These are phyloP conservation scores for Lathronympha strigana DNA, from an alignment of 2,888 invertebrate species.

Conservation along the genomic window DNA sequence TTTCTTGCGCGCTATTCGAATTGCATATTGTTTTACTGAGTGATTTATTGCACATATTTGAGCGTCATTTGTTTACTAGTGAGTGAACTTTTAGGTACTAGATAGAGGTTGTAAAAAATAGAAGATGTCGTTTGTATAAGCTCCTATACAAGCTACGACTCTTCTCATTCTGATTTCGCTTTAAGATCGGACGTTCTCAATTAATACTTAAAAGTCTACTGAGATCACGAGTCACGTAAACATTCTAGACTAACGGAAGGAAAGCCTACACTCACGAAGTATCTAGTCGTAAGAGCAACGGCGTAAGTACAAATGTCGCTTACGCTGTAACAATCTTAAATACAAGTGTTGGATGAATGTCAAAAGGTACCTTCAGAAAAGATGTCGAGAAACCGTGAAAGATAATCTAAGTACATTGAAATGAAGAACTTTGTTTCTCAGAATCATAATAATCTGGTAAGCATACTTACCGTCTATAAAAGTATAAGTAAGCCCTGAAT, in stretches of 20 bases:
- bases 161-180: too few relatives aligned
- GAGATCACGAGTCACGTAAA: conserved; percentile 40
- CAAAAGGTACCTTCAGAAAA: background rate
- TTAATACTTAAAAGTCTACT: conserved; percentile 30
- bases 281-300: background rate
- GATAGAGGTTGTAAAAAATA: too few relatives aligned
- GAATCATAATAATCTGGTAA: too few relatives aligned
- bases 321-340: background rate
- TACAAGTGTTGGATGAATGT: background rate
- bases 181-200: conserved; percentile 17
- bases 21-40: conserved; percentile 1
- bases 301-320: conserved; percentile 1
- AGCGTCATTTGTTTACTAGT: background rate
- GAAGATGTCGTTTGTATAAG: too few relatives aligned
- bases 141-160: too few relatives aligned
- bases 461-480: too few relatives aligned
- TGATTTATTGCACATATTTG: background rate
- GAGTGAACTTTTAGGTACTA: too few relatives aligned
- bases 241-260: conserved; percentile 42
- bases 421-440: background rate
- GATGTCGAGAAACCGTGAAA: background rate
- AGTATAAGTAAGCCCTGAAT: too few relatives aligned
- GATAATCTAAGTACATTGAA: conserved; percentile 2
- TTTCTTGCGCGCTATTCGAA: conserved; percentile 3
- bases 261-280: conserved; percentile 41